Conservation (phyloP, 1,140 invertebrate species). For the Halyomorpha halys region DNA sequence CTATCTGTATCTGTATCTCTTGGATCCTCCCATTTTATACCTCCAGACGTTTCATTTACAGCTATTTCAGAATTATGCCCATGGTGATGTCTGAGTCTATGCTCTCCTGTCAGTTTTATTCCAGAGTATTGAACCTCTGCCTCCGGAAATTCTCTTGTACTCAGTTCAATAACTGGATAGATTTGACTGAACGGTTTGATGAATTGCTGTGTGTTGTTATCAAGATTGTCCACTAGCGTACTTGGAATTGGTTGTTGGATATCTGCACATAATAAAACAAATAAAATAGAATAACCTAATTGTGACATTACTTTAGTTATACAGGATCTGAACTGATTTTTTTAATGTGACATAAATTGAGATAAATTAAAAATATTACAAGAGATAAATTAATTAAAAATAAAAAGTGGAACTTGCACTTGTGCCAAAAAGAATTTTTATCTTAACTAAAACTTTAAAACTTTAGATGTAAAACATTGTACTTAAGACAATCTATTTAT, state of each 20-base stretch:
- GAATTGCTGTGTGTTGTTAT: background rate
- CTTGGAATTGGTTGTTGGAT: background rate
- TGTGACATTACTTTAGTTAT: too few relatives aligned
- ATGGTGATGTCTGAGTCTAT: background rate
- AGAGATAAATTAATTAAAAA: background rate
- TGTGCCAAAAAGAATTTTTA: too few relatives aligned
- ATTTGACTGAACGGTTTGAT: background rate
- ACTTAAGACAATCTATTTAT: too few relatives aligned
- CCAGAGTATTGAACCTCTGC: background rate
- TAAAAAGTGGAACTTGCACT: too few relatives aligned
- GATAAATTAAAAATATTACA: background rate
- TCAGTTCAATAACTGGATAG: background rate
- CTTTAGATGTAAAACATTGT: too few relatives aligned
- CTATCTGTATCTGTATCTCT: background rate
- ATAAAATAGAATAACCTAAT: too few relatives aligned
- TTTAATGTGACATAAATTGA: background rate
- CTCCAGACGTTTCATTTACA: constrained; percentile 2
- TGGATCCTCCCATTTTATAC: constrained; percentile 6
- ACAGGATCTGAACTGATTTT: too few relatives aligned
- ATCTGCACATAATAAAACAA: background rate
- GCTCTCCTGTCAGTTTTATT: background rate
- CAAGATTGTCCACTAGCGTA: background rate
- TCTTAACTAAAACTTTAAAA: too few relatives aligned
- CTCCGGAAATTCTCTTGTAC: background rate
- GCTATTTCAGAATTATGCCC: background rate